A percentile compares a stretch with the other conserved stretches of the same genome.
These are phyloP conservation scores for Reinhardtius hippoglossoides DNA, from an alignment of 2,113 vertebrate genomes.

Conservation along the genomic window DNA sequence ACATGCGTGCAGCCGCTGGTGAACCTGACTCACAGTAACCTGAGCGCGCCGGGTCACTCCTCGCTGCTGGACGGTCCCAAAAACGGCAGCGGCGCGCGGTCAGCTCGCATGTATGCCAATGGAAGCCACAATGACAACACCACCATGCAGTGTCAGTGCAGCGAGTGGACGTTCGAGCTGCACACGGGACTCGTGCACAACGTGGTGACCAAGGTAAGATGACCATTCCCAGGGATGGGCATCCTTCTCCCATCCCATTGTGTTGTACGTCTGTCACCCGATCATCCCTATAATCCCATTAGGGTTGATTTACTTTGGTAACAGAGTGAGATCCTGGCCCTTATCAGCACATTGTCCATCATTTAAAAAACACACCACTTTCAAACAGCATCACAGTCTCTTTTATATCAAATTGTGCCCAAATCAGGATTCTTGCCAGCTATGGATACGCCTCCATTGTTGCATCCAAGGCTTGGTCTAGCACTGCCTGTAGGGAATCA, in stretches of 20 bases:
- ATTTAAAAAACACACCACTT: neutral
- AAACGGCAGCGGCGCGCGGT: constrained; percentile 55
- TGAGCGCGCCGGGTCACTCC: constrained; percentile 52
- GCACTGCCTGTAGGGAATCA: too few relatives aligned
- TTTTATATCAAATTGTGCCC: too few relatives aligned
- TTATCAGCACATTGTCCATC: neutral
- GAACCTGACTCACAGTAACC: constrained; percentile 70
- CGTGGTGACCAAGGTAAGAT: constrained; percentile 94
- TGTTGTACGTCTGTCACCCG: constrained; percentile 15
- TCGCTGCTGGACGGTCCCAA: constrained; percentile 50
- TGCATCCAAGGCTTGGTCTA: neutral
- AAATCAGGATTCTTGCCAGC: neutral
- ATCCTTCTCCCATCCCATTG: constrained; percentile 23
- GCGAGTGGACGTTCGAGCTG: constrained; percentile 86
- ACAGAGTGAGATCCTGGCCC: neutral
- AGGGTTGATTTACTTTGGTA: constrained; percentile 12
- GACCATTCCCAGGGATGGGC: constrained; percentile 15
- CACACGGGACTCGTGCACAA: constrained; percentile 89
- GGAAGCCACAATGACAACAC: constrained; percentile 59
- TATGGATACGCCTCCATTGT: neutral
- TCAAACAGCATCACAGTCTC: neutral
- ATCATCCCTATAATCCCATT: neutral
- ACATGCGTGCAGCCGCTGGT: constrained; percentile 80
- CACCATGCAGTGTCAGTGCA: constrained; percentile 83
- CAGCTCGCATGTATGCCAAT: constrained; percentile 36